Evolutionary conservation across 2,888 invertebrate species (phyloP).

Genomic region (Galeopsomyia nigrocyanea): DNA sequence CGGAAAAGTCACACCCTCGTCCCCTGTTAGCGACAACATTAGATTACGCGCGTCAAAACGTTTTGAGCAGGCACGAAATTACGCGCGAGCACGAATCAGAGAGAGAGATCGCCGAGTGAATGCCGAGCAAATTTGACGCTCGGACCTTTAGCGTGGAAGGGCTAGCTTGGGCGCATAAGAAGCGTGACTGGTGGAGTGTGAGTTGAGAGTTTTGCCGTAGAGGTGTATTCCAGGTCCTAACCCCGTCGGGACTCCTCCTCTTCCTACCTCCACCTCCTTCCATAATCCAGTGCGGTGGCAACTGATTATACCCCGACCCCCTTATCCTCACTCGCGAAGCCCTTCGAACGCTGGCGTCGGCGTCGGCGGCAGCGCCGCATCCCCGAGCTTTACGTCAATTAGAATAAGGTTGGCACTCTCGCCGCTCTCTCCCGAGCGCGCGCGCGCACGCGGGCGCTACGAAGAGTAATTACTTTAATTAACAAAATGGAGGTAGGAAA

Average conservation of each 20-base stretch:
- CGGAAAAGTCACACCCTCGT: too few species aligned
- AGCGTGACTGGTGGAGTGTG: constrained; percentile 30
- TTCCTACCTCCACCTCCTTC: constrained; percentile 52
- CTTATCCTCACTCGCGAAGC: constrained; percentile 60
- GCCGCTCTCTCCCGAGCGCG: too few species aligned
- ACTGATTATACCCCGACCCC: constrained; percentile 66
- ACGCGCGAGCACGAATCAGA: constrained; percentile 17
- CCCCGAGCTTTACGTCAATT: constrained; percentile 70
- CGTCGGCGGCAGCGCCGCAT: constrained; percentile 52
- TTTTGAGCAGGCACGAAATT: constrained; percentile 30
- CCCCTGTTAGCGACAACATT: too few species aligned
- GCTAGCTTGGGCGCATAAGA: constrained; percentile 16
- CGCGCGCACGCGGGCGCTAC: constrained; percentile 63
- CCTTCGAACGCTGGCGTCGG: constrained; percentile 43
- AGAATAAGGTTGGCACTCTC: constrained; percentile 71
- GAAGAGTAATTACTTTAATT: constrained; percentile 72
- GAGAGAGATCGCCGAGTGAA: constrained; percentile 18
- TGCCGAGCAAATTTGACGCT: constrained; percentile 47
- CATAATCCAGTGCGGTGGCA: constrained; percentile 69
- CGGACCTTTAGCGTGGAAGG: constrained; percentile 53
- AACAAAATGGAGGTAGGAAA: constrained; percentile 69
- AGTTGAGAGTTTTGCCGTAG: constrained; percentile 52
- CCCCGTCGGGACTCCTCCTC: constrained; percentile 57
- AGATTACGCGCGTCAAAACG: constrained; percentile 11
- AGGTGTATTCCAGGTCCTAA: constrained; percentile 61